Conservation (phyloP, 2,888 invertebrate species). For the Erynnis tages region DNA sequence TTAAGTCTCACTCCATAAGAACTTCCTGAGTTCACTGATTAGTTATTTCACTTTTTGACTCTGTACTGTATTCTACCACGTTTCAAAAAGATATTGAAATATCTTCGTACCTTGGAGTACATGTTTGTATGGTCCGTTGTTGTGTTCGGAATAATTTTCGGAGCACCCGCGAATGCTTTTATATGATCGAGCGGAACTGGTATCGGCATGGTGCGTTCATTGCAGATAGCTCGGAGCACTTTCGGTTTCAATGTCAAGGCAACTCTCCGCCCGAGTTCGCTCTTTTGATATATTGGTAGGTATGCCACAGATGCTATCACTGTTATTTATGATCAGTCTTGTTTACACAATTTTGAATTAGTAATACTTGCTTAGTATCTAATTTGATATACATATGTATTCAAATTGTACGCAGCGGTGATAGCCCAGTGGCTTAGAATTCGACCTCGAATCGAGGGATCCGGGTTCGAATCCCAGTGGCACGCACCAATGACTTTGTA, state of each 20-base stretch:
- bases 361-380: not conserved
- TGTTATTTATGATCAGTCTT: conserved; percentile 6
- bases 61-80: no score
- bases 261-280: conserved; percentile 23
- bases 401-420: not conserved
- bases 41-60: no score
- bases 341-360: conserved; percentile 1
- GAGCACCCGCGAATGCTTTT: conserved; percentile 67
- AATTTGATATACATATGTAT: not conserved
- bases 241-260: conserved; percentile 71
- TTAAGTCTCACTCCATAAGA: no score
- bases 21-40: not conserved
- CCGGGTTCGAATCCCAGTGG: no score
- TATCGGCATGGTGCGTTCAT: conserved; percentile 42
- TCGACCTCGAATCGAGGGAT: no score
- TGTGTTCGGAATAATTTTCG: conserved; percentile 65
- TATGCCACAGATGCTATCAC: conserved; percentile 13
- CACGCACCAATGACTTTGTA: no score
- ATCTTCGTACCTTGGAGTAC: conserved; percentile 66
- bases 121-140: conserved; percentile 66
- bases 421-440: no score
- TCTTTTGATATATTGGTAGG: conserved; percentile 11
- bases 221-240: conserved; percentile 51
- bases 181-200: conserved; percentile 62
- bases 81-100: no score